phyloP scores from a whole-genome alignment of 2,113 vertebrate genomes.

The Macaca nemestrina region DNA sequence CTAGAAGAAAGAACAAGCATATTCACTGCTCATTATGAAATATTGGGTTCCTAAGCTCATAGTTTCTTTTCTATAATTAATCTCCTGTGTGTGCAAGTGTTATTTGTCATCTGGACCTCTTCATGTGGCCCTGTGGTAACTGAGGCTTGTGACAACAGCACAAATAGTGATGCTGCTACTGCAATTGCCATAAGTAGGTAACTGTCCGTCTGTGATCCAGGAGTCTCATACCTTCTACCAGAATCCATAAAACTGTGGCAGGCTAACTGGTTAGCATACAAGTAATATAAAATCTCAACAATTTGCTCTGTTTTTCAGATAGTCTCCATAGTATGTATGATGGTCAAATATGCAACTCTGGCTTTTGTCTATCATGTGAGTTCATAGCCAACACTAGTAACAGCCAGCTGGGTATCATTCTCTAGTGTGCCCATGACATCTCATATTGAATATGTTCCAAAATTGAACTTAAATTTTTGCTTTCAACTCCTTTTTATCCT shows the following conservation, averaged over 20 bases:
- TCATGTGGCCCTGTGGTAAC: not conserved
- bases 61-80: not conserved
- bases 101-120: not conserved
- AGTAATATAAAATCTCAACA: not conserved
- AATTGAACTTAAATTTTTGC: not conserved
- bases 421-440: too few species aligned
- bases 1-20: not conserved
- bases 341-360: not conserved
- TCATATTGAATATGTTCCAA: not conserved
- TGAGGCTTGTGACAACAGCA: not conserved
- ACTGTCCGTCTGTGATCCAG: not conserved
- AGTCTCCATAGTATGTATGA: not conserved
- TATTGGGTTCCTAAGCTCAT: not conserved
- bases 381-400: not conserved
- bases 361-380: not conserved
- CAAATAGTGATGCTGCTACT: too few species aligned
- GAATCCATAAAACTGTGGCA: not conserved
- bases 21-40: not conserved
- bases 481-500: not conserved
- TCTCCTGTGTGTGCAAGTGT: rapidly evolving
- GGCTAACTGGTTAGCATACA: not conserved
- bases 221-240: not conserved
- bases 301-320: not conserved
- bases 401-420: not conserved
- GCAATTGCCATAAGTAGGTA: not conserved